Evolutionary conservation across 1,140 invertebrate species (phyloP).

Genomic region (Arion vulgaris): DNA sequence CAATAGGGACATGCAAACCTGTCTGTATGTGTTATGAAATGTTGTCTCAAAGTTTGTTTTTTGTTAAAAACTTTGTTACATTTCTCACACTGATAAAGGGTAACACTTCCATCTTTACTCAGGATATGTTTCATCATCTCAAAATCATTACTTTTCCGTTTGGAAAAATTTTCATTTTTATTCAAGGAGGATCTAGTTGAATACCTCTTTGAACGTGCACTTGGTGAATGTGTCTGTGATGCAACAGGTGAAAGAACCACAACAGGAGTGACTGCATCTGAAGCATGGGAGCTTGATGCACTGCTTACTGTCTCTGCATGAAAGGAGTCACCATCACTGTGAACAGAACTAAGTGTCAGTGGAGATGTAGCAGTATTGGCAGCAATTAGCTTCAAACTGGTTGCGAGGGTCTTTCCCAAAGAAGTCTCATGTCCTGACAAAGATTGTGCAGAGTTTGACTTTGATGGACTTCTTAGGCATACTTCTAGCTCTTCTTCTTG

Average conservation of each 20-base stretch:
- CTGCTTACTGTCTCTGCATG: background rate
- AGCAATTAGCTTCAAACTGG: constrained; percentile 16
- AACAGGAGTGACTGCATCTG: constrained; percentile 1
- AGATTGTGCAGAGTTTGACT: constrained; percentile 22
- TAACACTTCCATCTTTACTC: constrained; percentile 30
- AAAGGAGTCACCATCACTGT: background rate
- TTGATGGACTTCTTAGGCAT: constrained; percentile 3
- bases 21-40: constrained; percentile 40
- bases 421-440: constrained; percentile 21
- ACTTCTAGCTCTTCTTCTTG: background rate
- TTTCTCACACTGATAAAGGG: constrained; percentile 29
- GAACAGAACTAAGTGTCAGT: background rate
- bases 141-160: background rate
- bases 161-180: constrained; percentile 9
- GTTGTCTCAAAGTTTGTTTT: constrained; percentile 35
- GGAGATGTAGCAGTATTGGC: constrained; percentile 14
- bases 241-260: constrained; percentile 18
- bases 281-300: constrained; percentile 21
- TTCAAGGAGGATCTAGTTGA: constrained; percentile 1
- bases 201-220: background rate
- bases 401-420: constrained; percentile 13
- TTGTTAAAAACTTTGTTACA: constrained; percentile 36
- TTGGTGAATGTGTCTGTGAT: background rate
- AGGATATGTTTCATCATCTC: constrained; percentile 25
- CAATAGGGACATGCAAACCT: constrained; percentile 38